These are phyloP conservation scores for Ophion ellenae DNA, from an alignment of 2,888 invertebrate species.

Conservation along the genomic window DNA sequence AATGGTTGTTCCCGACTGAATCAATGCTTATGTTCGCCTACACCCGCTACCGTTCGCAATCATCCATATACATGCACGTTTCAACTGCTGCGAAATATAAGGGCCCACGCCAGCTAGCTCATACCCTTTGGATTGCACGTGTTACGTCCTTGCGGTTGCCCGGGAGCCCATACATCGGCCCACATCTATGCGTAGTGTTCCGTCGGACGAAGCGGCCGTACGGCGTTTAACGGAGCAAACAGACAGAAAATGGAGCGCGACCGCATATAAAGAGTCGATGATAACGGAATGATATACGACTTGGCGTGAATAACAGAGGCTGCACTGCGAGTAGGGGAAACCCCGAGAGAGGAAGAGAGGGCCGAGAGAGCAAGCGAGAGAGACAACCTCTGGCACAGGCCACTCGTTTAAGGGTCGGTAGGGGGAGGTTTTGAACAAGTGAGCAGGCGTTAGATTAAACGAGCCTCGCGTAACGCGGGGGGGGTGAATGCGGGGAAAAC, in stretches of 20 bases:
- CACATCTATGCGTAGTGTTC: slow-evolving; percentile 6
- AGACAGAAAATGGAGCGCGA: slow-evolving; percentile 84
- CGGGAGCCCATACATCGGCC: not conserved
- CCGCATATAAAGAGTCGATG: slow-evolving; percentile 84
- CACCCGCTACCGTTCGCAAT: not conserved
- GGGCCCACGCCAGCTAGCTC: not conserved
- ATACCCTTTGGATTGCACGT: not conserved
- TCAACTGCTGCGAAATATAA: not conserved
- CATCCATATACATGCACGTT: not conserved
- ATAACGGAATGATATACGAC: slow-evolving; percentile 84
- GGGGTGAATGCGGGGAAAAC: slow-evolving; percentile 62
- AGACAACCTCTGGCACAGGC: slow-evolving; percentile 44
- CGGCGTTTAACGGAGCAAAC: slow-evolving; percentile 82
- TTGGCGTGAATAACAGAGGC: slow-evolving; percentile 80
- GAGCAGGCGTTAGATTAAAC: slow-evolving; percentile 63
- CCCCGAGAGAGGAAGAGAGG: slow-evolving; percentile 33
- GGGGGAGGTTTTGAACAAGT: slow-evolving; percentile 54
- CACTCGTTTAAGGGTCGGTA: slow-evolving; percentile 50
- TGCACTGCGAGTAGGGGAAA: slow-evolving; percentile 66
- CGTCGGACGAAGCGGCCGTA: slow-evolving; percentile 19
- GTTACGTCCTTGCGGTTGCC: slow-evolving; percentile 28
- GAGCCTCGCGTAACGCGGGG: slow-evolving; percentile 56
- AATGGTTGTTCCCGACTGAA: slow-evolving; percentile 80
- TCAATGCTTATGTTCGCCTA: slow-evolving; percentile 72
- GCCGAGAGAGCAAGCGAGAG: slow-evolving; percentile 24